Conservation (phyloP, 2,113 vertebrate species). For the Vombatus ursinus region DNA sequence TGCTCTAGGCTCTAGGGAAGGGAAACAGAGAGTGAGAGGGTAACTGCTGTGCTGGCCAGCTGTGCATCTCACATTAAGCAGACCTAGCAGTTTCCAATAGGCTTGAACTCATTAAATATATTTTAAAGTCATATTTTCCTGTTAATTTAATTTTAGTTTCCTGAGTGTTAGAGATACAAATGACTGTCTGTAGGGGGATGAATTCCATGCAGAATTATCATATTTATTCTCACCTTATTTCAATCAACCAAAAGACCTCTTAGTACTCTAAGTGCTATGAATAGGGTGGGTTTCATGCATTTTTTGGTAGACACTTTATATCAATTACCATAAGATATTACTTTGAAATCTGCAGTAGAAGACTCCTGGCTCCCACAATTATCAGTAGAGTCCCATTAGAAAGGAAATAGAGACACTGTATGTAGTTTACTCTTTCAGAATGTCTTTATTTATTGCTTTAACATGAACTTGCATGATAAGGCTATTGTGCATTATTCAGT, state of each 20-base stretch:
- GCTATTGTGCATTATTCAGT: slow-evolving; percentile 48
- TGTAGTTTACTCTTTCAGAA: slow-evolving; percentile 29
- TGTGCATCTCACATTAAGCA: slow-evolving; percentile 49
- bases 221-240: slow-evolving; percentile 46
- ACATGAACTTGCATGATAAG: slow-evolving; percentile 52
- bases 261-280: slow-evolving; percentile 27
- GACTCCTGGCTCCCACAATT: slow-evolving; percentile 19
- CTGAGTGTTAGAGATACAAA: slow-evolving; percentile 54
- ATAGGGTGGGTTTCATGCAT: neutral
- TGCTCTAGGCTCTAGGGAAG: slow-evolving; percentile 57
- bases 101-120: slow-evolving; percentile 39
- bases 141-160: slow-evolving; percentile 57
- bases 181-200: slow-evolving; percentile 19
- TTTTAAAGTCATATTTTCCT: slow-evolving; percentile 54
- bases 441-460: slow-evolving; percentile 63
- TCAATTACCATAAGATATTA: slow-evolving; percentile 24
- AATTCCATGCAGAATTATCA: slow-evolving; percentile 34
- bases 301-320: slow-evolving; percentile 27
- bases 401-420: slow-evolving; percentile 28
- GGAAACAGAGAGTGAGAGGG: neutral
- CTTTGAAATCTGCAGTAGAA: slow-evolving; percentile 57
- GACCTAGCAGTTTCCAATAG: slow-evolving; percentile 61
- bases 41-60: slow-evolving; percentile 69
- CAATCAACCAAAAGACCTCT: slow-evolving; percentile 34
- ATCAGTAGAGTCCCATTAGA: slow-evolving; percentile 41